Evolutionary conservation across 2,113 vertebrate genomes (phyloP), one percentile per base, ranked within the genome.

Genomic region (Megaptera novaeangliae): DNA sequence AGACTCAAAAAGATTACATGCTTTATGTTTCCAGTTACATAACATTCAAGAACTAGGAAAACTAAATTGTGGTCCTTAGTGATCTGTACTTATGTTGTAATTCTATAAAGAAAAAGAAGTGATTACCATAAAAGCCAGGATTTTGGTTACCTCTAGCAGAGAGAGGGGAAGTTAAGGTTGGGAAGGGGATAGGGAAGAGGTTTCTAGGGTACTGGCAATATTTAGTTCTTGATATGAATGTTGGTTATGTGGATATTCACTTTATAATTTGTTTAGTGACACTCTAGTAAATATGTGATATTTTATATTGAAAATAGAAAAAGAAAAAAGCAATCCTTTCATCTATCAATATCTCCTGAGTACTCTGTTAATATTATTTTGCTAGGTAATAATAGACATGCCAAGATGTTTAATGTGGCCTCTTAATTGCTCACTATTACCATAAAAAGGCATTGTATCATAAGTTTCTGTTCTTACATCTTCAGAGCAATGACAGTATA

Each of bases 11-110:
- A 41, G 39, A 83, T 83, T 44, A 72, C 13, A 84, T 91, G 36
- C 3, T 88, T 88, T 78, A 66, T 83, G 64, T 96, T 95, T 95
- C 64, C 66, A 94, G 63, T 88, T 88, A 66, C 29, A 39, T 81
- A 82, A 57, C 86, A 49, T 93, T 82, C 13, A 82, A 80, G 36
- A 94, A 61, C 83, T 89, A 83, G 63, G 46, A 84, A 66, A 85
- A 66, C 39, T 89, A 80, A 80, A 89, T 25, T 84, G 15, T 85
- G 14, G 5, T 34, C 31, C 44, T 84, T 89, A 78, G 23, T 12
- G 9, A 85, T 89, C 63, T 91, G 44, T 84, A 88, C n/a, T 23
- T 78, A 95, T 5, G 23, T 92, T 88, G n/a, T 96, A 84, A 88
- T 91, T 92, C 68, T 74, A 39, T 94, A 83, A 87, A 85, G 44